A percentile compares a stretch with the other conserved stretches of the same genome.
phyloP scores from a whole-genome alignment of 2,113 vertebrate species.

The Mungos mungo region DNA sequence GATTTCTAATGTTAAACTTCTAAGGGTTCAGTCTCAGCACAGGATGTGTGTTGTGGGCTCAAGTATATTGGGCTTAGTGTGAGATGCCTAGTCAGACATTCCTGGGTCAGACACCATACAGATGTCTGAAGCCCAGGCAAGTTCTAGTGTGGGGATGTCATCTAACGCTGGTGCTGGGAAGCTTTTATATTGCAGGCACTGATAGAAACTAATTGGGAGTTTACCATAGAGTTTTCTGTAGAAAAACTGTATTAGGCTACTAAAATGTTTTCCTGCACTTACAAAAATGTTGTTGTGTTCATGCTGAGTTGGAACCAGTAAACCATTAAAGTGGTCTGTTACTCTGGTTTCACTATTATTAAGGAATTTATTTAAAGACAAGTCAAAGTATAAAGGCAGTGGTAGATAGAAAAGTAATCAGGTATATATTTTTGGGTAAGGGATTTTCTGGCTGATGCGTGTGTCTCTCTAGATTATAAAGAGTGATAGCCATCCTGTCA shows the following conservation, averaged over 20 bases:
- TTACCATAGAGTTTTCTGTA: slow-evolving; percentile 7
- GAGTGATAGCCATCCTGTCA: not conserved
- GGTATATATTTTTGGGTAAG: not conserved
- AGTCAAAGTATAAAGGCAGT: not conserved
- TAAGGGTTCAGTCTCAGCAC: not conserved
- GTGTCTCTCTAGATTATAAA: not conserved
- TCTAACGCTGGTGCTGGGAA: not conserved
- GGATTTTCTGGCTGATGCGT: not conserved
- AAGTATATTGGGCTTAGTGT: not conserved
- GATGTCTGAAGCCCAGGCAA: not conserved
- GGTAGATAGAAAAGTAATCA: not conserved
- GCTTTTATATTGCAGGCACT: not conserved
- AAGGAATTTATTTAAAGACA: not conserved
- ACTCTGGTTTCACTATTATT: not conserved
- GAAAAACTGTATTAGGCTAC: not conserved
- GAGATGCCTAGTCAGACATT: not conserved
- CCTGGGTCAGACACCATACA: not conserved
- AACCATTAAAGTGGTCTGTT: not conserved
- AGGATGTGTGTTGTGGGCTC: not conserved
- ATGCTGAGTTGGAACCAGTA: not conserved
- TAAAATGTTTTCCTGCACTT: not conserved
- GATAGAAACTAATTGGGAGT: not conserved
- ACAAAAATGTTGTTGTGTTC: not conserved
- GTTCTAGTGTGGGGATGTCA: not conserved
- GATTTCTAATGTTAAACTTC: not conserved